Evolutionary conservation across 2,797 vertebrate genomes (phyloP), one percentile per base, ranked within the genome.

Genomic region (Alexandromys oeconomus): DNA sequence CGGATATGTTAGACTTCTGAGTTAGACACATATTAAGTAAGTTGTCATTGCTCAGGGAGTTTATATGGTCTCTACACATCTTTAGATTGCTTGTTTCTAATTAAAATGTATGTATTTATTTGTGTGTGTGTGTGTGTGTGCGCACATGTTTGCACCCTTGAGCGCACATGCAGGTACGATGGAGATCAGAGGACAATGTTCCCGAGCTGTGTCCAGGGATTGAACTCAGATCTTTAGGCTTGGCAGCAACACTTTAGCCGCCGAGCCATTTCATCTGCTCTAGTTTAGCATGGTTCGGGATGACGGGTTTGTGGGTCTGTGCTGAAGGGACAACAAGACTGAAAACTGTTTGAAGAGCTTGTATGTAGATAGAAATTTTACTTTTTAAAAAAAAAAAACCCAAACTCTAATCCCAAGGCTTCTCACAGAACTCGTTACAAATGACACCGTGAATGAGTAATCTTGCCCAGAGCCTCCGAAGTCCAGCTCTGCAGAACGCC

Each of bases 331-430:
- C 25, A 57, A 61, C 25, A 57, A 59, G 11, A 87, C 76, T 77
- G 57, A 84, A 94, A 87, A 65, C 21, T 19, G 5, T 94, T 48
- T 74, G 84, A 95, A 63, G 71, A 82, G 29, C 51, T 80, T 87
- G 37, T 78, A 19, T 31, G 80, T 74, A 78, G 21, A 57, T 40
- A 78, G 48, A 12, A 77, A 51, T 81, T 73, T 57, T 43, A 15
- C 3, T n/a, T 67, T 34, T 25, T 21, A 8, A 34, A 51, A 78
- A 31, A n/a, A 54, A 79, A 19, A 31, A 31, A 40, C 67, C 10
- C 1, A 74, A 76, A 61, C 51, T 59, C 46, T 61, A 61, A 76
- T 88, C 29, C 23, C 40, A 76, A 76, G 12, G 86, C 61, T 61
- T 76, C 11, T 77, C 37, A 61, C 40, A 77, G 23, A 76, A 48